These are phyloP conservation scores for Sakesphorus luctuosus DNA, from an alignment of 2,113 vertebrate species.

Conservation along the genomic window DNA sequence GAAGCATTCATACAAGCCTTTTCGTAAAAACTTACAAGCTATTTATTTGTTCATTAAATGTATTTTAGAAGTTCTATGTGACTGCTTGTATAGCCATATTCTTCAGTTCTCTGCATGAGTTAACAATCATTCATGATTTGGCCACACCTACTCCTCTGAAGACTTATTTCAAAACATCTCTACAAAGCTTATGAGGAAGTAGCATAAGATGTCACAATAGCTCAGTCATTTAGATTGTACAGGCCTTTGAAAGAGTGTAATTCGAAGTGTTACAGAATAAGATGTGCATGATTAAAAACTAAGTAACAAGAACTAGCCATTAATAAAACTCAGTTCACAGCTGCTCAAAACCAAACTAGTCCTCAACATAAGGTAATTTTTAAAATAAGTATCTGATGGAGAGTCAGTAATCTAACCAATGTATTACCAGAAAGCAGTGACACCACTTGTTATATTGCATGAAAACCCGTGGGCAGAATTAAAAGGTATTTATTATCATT, in stretches of 20 bases:
- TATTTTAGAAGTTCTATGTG: not conserved
- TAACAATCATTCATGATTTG: not conserved
- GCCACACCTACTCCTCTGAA: not conserved
- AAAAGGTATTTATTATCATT: not conserved
- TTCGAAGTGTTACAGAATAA: not conserved
- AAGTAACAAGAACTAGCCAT: not conserved
- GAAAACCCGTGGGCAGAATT: not conserved
- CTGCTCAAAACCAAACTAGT: not conserved
- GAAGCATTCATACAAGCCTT: not conserved
- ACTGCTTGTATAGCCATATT: not conserved
- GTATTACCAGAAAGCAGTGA: not conserved
- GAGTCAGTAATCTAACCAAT: not conserved
- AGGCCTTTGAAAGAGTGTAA: not conserved
- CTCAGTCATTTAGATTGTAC: not conserved
- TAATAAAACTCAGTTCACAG: not conserved
- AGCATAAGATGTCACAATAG: not conserved
- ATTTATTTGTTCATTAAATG: not conserved
- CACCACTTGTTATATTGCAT: not conserved
- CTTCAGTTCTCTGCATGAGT: not conserved
- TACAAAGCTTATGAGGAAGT: not conserved
- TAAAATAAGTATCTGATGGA: not conserved
- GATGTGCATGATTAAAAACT: not conserved
- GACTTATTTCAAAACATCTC: not conserved
- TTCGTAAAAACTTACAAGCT: not conserved
- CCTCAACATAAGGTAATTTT: not conserved